Percentiles rank a stretch among this genome's conserved stretches.
These are phyloP conservation scores for Chaetorhynchus papuensis DNA, from an alignment of 2,113 vertebrate species.

Conservation along the genomic window DNA sequence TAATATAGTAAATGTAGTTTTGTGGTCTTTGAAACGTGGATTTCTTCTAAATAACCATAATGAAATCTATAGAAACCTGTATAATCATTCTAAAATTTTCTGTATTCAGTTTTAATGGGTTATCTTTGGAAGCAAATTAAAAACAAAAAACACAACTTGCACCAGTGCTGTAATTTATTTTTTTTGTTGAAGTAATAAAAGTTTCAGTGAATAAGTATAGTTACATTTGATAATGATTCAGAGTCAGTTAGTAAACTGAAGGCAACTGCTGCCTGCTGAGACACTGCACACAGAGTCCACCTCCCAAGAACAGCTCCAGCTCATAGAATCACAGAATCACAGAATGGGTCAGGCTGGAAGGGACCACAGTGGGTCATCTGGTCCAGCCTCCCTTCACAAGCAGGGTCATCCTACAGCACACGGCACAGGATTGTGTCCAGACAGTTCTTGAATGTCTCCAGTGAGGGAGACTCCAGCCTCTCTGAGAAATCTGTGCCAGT, in stretches of 20 bases:
- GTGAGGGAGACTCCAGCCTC: not conserved
- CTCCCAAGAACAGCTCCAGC: not conserved
- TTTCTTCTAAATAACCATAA: not conserved
- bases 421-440: not conserved
- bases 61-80: not conserved
- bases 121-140: not conserved
- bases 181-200: conserved; percentile 30
- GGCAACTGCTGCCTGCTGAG: not conserved
- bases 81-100: not conserved
- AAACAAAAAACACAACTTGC: not conserved
- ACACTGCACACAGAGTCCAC: not conserved
- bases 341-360: not conserved
- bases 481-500: not conserved
- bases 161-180: conserved; percentile 31
- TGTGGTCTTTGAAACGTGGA: not conserved
- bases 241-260: not conserved
- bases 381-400: not conserved
- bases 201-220: not conserved
- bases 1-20: not conserved
- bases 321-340: not conserved
- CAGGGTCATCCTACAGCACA: not conserved
- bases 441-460: not conserved
- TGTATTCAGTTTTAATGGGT: not conserved
- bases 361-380: not conserved
- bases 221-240: conserved; percentile 22